A percentile compares a stretch with the other conserved stretches of the same genome.
These are phyloP conservation scores for Trichonephila inaurata DNA, from an alignment of 1,140 invertebrate genomes.

Conservation along the genomic window DNA sequence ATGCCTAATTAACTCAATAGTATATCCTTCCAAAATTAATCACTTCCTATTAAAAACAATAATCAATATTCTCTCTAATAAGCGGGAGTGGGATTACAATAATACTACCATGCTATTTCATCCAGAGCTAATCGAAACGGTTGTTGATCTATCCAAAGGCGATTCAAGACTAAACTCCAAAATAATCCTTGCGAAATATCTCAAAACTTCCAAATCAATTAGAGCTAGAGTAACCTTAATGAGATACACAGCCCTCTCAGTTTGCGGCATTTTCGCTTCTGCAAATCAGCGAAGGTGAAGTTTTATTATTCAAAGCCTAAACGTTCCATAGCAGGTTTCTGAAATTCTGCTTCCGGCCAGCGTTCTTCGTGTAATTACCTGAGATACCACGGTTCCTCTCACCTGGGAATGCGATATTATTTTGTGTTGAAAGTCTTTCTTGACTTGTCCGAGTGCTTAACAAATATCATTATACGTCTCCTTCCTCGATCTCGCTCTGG, in stretches of 20 bases:
- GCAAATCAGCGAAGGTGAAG: background rate
- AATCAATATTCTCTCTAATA: too few species aligned
- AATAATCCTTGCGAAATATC: background rate
- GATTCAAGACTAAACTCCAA: background rate
- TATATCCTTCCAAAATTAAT: too few species aligned
- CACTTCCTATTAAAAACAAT: too few species aligned
- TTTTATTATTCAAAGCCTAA: background rate
- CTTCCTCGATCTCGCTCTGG: background rate
- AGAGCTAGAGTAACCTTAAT: background rate
- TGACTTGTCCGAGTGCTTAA: conserved; percentile 5
- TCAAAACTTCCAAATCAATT: background rate
- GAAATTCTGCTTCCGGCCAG: conserved; percentile 7
- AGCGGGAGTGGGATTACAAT: too few species aligned
- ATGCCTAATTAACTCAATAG: too few species aligned
- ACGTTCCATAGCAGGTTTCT: background rate
- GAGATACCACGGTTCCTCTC: background rate
- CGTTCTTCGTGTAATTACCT: conserved; percentile 30
- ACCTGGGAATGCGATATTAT: conserved; percentile 7
- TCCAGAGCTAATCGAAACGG: too few species aligned
- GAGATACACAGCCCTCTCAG: background rate
- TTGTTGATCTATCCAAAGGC: too few species aligned
- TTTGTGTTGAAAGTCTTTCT: background rate
- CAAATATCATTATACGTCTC: conserved; percentile 20
- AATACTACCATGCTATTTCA: too few species aligned
- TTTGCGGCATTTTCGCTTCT: background rate